Conservation (phyloP, 1,140 invertebrate genomes). For the Tyrophagus putrescentiae region DNA sequence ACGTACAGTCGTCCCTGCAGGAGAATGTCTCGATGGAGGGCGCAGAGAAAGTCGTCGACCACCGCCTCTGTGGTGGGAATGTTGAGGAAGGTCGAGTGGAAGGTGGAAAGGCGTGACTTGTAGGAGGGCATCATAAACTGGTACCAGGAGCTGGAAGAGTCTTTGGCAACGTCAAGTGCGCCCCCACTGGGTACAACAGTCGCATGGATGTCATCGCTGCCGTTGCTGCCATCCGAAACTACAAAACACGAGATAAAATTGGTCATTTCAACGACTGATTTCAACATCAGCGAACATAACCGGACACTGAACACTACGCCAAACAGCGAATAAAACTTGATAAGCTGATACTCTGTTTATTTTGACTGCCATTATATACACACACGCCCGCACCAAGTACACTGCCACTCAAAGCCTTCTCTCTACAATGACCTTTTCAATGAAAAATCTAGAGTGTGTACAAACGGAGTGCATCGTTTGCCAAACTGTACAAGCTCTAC, state of each 20-base stretch:
- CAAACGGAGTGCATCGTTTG: too few species aligned
- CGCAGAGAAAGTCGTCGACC: slow-evolving; percentile 72
- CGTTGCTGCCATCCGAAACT: not conserved
- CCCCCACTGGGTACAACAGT: not conserved
- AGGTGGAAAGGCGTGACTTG: slow-evolving; percentile 16
- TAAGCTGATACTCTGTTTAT: too few species aligned
- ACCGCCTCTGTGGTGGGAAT: slow-evolving; percentile 14
- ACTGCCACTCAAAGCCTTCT: too few species aligned
- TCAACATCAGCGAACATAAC: not conserved
- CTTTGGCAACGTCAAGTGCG: not conserved
- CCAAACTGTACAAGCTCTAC: too few species aligned
- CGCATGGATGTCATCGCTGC: not conserved
- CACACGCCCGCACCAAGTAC: too few species aligned
- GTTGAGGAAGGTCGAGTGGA: slow-evolving; percentile 5
- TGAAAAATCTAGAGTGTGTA: too few species aligned
- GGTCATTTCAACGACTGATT: not conserved
- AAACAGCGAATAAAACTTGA: too few species aligned
- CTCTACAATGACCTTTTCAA: too few species aligned
- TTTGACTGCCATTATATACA: too few species aligned
- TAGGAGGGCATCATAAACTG: slow-evolving; percentile 9
- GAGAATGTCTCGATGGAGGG: slow-evolving; percentile 74
- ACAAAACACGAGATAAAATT: too few species aligned
- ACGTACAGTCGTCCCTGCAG: slow-evolving; percentile 82
- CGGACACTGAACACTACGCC: not conserved
- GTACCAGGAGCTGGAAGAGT: slow-evolving; percentile 7